A percentile compares a stretch with the other conserved stretches of the same genome.
Evolutionary conservation across 2,888 invertebrate genomes (phyloP).

Genomic region (Cheilosia vernalis): DNA sequence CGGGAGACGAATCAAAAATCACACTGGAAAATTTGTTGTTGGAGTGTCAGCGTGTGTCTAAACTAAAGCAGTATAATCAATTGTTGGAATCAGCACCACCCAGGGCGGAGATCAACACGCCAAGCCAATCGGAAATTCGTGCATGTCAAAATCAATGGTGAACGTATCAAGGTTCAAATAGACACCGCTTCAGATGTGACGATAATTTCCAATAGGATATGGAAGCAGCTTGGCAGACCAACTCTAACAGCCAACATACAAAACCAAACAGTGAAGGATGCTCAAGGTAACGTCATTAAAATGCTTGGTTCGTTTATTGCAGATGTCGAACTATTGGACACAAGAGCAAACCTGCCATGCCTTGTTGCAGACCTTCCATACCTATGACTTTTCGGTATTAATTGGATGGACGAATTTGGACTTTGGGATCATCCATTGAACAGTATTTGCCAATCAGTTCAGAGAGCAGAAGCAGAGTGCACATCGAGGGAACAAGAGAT

Average conservation of each 20-base stretch:
- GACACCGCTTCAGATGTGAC: slow-evolving; percentile 48
- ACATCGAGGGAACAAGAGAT: too few species aligned
- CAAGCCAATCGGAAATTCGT: slow-evolving; percentile 10
- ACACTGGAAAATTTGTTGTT: neutral
- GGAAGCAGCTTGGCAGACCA: slow-evolving; percentile 49
- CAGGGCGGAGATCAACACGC: too few species aligned
- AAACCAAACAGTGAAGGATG: slow-evolving; percentile 11
- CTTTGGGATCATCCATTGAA: slow-evolving; percentile 6
- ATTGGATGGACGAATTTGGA: slow-evolving; percentile 22
- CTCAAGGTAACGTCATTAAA: slow-evolving; percentile 5
- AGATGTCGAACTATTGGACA: neutral
- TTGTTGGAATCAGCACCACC: neutral
- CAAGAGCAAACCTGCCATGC: neutral
- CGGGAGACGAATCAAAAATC: neutral
- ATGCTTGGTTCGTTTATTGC: neutral
- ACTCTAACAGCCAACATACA: neutral
- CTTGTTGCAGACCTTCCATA: neutral
- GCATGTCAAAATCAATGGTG: slow-evolving; percentile 8
- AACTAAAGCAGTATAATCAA: neutral
- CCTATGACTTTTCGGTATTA: slow-evolving; percentile 31
- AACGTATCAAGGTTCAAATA: slow-evolving; percentile 30
- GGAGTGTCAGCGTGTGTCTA: slow-evolving; percentile 2
- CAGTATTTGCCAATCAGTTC: neutral
- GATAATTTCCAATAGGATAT: slow-evolving; percentile 34
- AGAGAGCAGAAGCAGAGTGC: too few species aligned